Evolutionary conservation across 2,888 invertebrate genomes (phyloP).

Genomic region (Rhaphigaster nebulosa): DNA sequence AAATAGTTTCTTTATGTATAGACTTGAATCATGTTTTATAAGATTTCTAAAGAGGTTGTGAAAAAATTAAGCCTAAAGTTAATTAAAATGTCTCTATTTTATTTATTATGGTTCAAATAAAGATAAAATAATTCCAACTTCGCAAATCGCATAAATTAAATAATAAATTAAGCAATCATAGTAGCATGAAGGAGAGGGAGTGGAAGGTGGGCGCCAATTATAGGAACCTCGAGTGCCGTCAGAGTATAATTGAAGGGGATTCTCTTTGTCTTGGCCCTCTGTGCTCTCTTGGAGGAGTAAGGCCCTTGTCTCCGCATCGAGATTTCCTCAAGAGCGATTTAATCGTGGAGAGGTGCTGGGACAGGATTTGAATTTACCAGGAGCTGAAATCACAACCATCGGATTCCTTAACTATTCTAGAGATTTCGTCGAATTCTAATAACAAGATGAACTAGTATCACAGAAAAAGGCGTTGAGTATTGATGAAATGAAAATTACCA

Average conservation of each 20-base stretch:
- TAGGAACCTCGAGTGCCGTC: neutral
- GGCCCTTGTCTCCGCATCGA: neutral
- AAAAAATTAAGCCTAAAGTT: too few species aligned
- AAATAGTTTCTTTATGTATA: too few species aligned
- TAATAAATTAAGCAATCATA: constrained; percentile 13
- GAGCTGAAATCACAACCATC: neutral
- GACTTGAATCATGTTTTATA: too few species aligned
- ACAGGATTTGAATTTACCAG: neutral
- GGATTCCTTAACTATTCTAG: neutral
- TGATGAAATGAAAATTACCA: too few species aligned
- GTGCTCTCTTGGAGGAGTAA: neutral
- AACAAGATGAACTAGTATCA: neutral
- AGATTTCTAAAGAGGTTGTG: too few species aligned
- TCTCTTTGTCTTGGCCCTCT: neutral
- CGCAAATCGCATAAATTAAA: neutral
- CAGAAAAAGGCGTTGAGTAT: too few species aligned
- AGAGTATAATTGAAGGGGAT: constrained; percentile 2
- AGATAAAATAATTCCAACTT: neutral
- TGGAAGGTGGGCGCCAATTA: neutral
- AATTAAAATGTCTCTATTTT: too few species aligned
- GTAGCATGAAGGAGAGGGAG: neutral
- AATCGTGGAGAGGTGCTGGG: neutral
- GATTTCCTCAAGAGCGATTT: constrained; percentile 11
- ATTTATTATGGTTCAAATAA: neutral
- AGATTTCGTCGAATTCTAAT: neutral